phyloP scores from a whole-genome alignment of 2,797 vertebrate genomes.

The Balearica regulorum region DNA sequence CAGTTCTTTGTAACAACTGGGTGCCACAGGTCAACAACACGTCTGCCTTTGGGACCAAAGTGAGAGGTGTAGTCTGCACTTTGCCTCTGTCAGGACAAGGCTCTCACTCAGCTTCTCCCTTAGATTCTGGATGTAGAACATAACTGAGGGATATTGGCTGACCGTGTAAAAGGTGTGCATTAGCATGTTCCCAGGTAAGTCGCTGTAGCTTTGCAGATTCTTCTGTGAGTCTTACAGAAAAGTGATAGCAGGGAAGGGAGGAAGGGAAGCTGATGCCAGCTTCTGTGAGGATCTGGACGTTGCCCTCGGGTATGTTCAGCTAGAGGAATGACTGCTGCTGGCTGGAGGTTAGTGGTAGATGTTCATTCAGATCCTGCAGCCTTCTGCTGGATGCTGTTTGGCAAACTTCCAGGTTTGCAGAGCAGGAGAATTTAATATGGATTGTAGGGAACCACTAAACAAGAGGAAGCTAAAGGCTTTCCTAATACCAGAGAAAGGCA shows the following conservation, averaged over 20 bases:
- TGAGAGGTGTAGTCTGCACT: background rate
- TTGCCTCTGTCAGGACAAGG: background rate
- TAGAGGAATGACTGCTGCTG: background rate
- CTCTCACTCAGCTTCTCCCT: background rate
- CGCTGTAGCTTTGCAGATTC: background rate
- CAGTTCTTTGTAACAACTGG: background rate
- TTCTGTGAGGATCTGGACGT: background rate
- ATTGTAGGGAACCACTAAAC: background rate
- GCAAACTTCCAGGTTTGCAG: background rate
- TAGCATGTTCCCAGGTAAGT: background rate
- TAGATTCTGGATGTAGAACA: background rate
- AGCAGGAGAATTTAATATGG: background rate
- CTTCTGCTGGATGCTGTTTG: background rate
- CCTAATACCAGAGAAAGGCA: background rate
- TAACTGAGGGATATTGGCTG: background rate
- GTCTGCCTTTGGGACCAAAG: background rate
- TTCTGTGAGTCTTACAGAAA: background rate
- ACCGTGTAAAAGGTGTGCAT: background rate
- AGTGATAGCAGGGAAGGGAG: background rate
- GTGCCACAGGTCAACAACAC: background rate
- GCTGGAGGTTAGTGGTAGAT: background rate
- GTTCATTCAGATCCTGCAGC: background rate
- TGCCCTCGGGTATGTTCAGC: background rate
- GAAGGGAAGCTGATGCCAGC: background rate
- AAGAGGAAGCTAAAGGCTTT: background rate